A percentile compares a stretch with the other conserved stretches of the same genome.
phyloP scores from a whole-genome alignment of 2,113 vertebrate species.

The Chionodraco myersi region DNA sequence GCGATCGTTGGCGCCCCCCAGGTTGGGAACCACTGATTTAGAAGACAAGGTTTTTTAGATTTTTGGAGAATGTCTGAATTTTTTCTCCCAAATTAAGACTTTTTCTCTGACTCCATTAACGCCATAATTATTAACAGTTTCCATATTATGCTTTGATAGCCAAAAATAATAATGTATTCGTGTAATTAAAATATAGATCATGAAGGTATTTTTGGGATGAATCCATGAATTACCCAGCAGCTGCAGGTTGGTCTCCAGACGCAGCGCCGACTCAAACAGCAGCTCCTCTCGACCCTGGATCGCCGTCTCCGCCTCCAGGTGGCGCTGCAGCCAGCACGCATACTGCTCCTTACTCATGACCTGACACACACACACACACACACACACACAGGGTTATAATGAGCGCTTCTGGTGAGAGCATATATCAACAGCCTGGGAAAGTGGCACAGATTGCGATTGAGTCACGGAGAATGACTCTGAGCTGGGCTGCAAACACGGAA shows the following conservation, averaged over 20 bases:
- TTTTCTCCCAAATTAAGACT: too few relatives aligned
- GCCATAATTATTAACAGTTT: too few relatives aligned
- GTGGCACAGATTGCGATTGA: constrained; percentile 69
- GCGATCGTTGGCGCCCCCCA: too few relatives aligned
- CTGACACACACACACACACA: constrained; percentile 70
- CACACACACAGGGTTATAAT: constrained; percentile 14
- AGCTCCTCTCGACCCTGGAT: constrained; percentile 93
- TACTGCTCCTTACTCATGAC: constrained; percentile 94
- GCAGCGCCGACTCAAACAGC: constrained; percentile 92
- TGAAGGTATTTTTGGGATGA: too few relatives aligned
- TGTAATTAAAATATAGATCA: too few relatives aligned
- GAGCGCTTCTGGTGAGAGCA: constrained; percentile 59
- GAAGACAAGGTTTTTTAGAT: too few relatives aligned
- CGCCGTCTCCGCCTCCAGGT: constrained; percentile 93
- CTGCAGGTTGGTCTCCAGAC: constrained; percentile 93
- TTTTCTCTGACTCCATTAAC: too few relatives aligned
- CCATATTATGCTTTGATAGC: too few relatives aligned
- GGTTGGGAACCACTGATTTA: too few relatives aligned
- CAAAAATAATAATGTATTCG: too few relatives aligned
- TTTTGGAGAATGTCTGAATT: too few relatives aligned
- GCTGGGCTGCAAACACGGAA: constrained; percentile 29
- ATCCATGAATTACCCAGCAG: constrained; percentile 87
- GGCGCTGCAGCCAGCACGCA: constrained; percentile 91
- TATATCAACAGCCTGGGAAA: constrained; percentile 72
- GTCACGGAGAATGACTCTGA: constrained; percentile 67